Base-by-base conservation (phyloP, 1,140 invertebrate species). In the Polypedilum pembai region DNA sequence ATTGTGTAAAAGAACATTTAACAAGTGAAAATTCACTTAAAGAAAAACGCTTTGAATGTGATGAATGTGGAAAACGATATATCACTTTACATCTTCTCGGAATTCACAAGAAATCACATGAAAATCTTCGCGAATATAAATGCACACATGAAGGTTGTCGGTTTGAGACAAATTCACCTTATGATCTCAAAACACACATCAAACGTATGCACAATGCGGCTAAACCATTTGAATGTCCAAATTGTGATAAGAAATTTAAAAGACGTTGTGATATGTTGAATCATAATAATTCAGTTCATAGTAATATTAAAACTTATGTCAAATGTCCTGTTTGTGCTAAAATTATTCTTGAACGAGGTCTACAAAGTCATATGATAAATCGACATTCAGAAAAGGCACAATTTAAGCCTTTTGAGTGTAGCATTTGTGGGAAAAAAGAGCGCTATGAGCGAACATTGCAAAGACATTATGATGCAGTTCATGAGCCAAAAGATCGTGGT, bases 401-500 rank as follows among this genome's bases (percentile, higher is more conserved):
- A 20, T 7, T 18, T 7, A 69, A 21, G 5, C 65, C 65, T 1
- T 69, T 18, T 69, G 65, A 20, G 12, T 69, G 65, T 7, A 18
- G n/a, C 0, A 21, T 69, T 69, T 69, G 65, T 69, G 65, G 65
- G 7, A 69, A 69, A 69, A 8, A 8, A 1, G 65, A 69, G 18
- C 15, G 65, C 5, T 69, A 69, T 69, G 65, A 69, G 17, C 17
- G 18, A 69, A 10, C 8, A 2, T 18, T 69, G 3, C 65, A 69
- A 21, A 18, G 65, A 7, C 65, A 69, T 12, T 69, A 69, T 20
- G 8, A 20, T 20, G 17, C 65, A 8, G 65, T 69, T 1, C 65
- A 69, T 69, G 65, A 69, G 17, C 65, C 65, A 20, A 69, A 18
- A 18, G 65, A 69, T 69, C 65, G 65, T 21, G 65, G 65, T 21